Percentiles rank a stretch among this genome's conserved stretches.
Evolutionary conservation across 2,888 invertebrate species (phyloP).

Genomic region (Acholoe squamosa): DNA sequence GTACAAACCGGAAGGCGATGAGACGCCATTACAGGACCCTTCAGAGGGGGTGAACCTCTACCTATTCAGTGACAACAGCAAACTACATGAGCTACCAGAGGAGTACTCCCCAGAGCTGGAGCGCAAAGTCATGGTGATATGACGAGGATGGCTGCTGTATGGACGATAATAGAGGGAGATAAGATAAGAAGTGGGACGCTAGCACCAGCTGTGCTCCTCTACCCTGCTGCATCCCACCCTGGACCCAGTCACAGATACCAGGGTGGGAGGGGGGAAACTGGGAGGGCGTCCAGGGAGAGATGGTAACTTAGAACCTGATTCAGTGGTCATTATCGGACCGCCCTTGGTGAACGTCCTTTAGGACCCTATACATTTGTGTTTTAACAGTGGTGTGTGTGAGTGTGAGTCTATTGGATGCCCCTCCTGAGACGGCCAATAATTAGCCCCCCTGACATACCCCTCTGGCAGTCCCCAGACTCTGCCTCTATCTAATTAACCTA

Average conservation of each 20-base stretch:
- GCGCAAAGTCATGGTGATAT: constrained; percentile 53
- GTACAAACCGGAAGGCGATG: constrained; percentile 54
- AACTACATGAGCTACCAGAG: constrained; percentile 28
- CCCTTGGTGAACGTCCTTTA: not conserved
- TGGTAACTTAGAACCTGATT: not conserved
- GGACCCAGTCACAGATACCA: no score
- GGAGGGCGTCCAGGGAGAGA: not conserved
- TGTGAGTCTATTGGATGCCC: not conserved
- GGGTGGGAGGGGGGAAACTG: not conserved
- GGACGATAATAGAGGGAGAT: not conserved
- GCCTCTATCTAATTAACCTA: constrained; percentile 10
- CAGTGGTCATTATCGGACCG: not conserved
- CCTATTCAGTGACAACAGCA: constrained; percentile 49
- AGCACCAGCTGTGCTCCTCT: not conserved
- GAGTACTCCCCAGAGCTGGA: constrained; percentile 49
- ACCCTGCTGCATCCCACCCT: not conserved
- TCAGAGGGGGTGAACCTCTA: constrained; percentile 46
- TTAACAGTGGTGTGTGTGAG: not conserved
- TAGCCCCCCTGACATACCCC: constrained; percentile 3
- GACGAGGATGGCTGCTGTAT: not conserved
- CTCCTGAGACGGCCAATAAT: not conserved
- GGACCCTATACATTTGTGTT: not conserved
- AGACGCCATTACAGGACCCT: constrained; percentile 12
- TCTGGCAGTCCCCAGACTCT: not conserved
- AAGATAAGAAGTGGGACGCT: constrained; percentile 5